Evolutionary conservation across 2,113 vertebrate species (phyloP).

Genomic region (Falcunculus frontatus): DNA sequence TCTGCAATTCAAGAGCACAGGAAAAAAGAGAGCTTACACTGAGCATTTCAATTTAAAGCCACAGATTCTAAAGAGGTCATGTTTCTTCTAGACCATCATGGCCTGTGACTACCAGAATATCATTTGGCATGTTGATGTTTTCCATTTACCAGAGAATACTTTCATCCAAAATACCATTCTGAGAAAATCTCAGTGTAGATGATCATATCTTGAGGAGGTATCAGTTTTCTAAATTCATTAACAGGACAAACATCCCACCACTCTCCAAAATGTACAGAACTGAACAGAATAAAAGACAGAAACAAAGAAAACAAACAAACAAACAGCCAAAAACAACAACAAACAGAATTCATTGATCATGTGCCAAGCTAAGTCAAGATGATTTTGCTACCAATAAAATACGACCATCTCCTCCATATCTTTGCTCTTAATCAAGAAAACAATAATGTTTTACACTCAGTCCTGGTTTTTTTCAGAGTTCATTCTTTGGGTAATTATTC

Average conservation of each 20-base stretch:
- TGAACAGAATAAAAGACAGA: neutral
- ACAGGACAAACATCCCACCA: neutral
- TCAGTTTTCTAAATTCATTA: neutral
- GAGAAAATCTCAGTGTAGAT: neutral
- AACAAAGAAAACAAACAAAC: neutral
- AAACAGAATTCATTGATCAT: neutral
- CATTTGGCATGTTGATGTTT: neutral
- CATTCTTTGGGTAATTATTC: neutral
- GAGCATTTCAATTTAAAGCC: neutral
- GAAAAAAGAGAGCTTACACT: neutral
- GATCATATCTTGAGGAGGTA: neutral
- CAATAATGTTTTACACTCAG: neutral
- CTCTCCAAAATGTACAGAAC: neutral
- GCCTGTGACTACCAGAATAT: neutral
- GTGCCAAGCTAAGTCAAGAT: neutral
- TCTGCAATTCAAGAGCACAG: neutral
- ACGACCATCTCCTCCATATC: neutral
- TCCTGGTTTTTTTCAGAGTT: neutral
- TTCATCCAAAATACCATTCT: neutral
- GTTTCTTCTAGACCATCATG: neutral
- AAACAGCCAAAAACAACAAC: neutral
- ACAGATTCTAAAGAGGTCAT: neutral
- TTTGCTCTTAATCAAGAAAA: neutral
- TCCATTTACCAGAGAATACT: neutral
- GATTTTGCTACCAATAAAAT: neutral